phyloP scores from a whole-genome alignment of 2,888 invertebrate species.

The Notodonta ziczac region DNA sequence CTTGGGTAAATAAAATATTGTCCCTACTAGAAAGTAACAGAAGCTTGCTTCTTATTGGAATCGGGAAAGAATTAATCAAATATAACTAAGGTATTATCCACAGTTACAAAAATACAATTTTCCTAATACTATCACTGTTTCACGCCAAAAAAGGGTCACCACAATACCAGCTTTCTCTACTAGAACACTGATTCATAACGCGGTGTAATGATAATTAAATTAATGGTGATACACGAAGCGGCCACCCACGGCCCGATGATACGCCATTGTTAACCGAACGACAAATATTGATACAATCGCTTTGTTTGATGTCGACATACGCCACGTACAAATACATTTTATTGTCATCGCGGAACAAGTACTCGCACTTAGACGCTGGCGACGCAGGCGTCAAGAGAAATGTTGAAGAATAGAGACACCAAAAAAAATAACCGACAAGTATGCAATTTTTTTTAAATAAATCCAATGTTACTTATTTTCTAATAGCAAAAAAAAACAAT shows the following conservation, averaged over 20 bases:
- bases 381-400: not conserved
- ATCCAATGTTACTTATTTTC: too few relatives aligned
- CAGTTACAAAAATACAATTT: not conserved
- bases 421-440: too few relatives aligned
- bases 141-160: conserved; percentile 1
- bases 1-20: too few relatives aligned
- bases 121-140: not conserved
- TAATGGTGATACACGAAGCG: conserved; percentile 63
- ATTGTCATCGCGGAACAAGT: conserved; percentile 12
- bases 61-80: too few relatives aligned
- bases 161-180: conserved; percentile 42
- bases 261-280: conserved; percentile 67
- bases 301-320: conserved; percentile 54
- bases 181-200: conserved; percentile 53
- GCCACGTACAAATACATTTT: conserved; percentile 18
- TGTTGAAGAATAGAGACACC: not conserved
- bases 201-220: conserved; percentile 69
- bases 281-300: conserved; percentile 77
- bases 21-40: too few relatives aligned
- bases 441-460: too few relatives aligned
- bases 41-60: too few relatives aligned
- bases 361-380: conserved; percentile 2
- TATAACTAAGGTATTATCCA: too few relatives aligned
- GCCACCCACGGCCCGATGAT: conserved; percentile 66
- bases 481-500: too few relatives aligned